Percentiles rank a stretch among this genome's conserved stretches.
These are phyloP conservation scores for Thyatira batis DNA, from an alignment of 2,888 invertebrate genomes.

Conservation along the genomic window DNA sequence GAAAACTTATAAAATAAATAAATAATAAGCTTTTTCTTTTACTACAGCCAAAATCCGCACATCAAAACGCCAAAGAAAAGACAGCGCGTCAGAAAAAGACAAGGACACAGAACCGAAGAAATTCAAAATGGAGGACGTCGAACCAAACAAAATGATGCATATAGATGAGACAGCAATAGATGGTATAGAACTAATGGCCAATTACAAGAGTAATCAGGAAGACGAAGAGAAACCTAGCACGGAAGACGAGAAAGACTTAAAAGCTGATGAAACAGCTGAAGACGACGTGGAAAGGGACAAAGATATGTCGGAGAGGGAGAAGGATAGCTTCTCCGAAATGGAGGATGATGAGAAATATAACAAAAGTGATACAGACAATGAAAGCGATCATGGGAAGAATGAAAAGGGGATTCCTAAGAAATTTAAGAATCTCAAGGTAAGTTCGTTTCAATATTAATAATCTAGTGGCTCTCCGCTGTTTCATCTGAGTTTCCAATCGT, in stretches of 20 bases:
- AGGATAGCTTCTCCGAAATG: constrained; percentile 77
- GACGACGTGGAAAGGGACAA: constrained; percentile 54
- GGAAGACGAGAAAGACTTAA: constrained; percentile 68
- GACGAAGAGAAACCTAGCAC: constrained; percentile 69
- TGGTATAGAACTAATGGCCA: constrained; percentile 77
- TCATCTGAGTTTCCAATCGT: no score
- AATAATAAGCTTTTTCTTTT: constrained; percentile 7
- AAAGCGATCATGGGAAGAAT: constrained; percentile 65
- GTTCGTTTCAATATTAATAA: not conserved
- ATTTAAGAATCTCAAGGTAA: constrained; percentile 73
- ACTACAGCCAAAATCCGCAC: constrained; percentile 66
- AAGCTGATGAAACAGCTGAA: constrained; percentile 57
- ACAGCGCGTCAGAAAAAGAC: constrained; percentile 82
- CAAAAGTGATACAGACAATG: constrained; percentile 75
- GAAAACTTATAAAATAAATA: no score
- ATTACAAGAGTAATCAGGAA: constrained; percentile 60
- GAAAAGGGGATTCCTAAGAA: constrained; percentile 57
- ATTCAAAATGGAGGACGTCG: constrained; percentile 58
- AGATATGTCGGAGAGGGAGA: constrained; percentile 63
- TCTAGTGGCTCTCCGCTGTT: no score
- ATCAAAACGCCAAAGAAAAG: constrained; percentile 80
- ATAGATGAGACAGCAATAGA: constrained; percentile 79
- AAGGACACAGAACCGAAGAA: constrained; percentile 68
- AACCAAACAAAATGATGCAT: constrained; percentile 54
- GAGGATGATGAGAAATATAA: constrained; percentile 77